Evolutionary conservation across 2,888 invertebrate genomes (phyloP).

Genomic region (Ochropleura plecta): DNA sequence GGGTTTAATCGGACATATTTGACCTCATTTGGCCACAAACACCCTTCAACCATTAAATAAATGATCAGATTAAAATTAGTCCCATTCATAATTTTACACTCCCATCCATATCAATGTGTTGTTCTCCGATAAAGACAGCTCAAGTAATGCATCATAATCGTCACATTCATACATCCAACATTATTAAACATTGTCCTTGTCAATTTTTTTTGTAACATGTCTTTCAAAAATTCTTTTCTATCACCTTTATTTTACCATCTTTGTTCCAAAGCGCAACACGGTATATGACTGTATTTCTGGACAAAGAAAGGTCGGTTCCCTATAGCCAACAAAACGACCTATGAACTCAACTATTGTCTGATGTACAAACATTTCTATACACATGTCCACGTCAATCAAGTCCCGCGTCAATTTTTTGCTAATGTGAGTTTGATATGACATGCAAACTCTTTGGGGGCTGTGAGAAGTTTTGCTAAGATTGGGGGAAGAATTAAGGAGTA

Average conservation of each 20-base stretch:
- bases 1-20: background rate
- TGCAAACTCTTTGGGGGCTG: conserved; percentile 61
- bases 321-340: conserved; percentile 73
- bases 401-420: conserved; percentile 75
- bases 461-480: conserved; percentile 59
- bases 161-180: conserved; percentile 30
- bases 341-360: conserved; percentile 73
- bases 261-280: conserved; percentile 78
- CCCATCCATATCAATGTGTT: conserved; percentile 31
- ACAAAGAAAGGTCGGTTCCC: conserved; percentile 46
- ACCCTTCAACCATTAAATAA: conserved; percentile 36
- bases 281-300: conserved; percentile 64
- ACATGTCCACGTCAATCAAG: conserved; percentile 77
- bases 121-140: conserved; percentile 38
- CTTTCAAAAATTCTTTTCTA: conserved; percentile 48
- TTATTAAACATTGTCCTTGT: conserved; percentile 56
- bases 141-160: conserved; percentile 49
- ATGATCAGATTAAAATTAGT: conserved; percentile 27
- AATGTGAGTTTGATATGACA: conserved; percentile 75
- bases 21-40: background rate
- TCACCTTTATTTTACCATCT: conserved; percentile 62
- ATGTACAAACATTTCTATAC: conserved; percentile 62
- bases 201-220: conserved; percentile 48
- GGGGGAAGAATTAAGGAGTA: conserved; percentile 54
- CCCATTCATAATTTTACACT: conserved; percentile 16